Evolutionary conservation across 2,888 invertebrate genomes (phyloP).

Genomic region (Abscondita cerata): DNA sequence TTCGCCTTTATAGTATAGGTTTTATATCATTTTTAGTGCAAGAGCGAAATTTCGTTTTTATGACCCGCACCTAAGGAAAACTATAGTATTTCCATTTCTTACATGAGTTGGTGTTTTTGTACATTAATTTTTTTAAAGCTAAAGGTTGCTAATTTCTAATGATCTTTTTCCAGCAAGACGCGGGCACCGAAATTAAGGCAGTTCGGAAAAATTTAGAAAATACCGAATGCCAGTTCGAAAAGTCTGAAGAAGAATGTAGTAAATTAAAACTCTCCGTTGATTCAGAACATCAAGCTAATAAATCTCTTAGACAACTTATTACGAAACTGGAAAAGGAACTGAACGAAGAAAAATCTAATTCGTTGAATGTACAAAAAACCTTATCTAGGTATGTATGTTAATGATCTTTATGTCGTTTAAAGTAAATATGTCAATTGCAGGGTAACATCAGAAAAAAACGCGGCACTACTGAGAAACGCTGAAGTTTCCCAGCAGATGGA

Average conservation of each 20-base stretch:
- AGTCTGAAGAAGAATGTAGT: constrained; percentile 61
- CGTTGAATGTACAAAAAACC: constrained; percentile 57
- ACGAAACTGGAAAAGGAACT: constrained; percentile 62
- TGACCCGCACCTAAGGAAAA: no score
- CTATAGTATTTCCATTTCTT: no score
- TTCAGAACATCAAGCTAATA: constrained; percentile 63
- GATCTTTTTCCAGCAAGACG: constrained; percentile 46
- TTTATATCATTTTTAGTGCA: no score
- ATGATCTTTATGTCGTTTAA: background rate
- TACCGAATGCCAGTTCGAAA: constrained; percentile 59
- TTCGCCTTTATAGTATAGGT: no score
- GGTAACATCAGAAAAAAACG: constrained; percentile 78
- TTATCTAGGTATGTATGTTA: constrained; percentile 51
- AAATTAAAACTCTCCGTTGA: constrained; percentile 62
- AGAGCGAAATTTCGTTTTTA: no score
- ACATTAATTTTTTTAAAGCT: no score
- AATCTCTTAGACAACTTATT: constrained; percentile 61
- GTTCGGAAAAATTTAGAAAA: constrained; percentile 56
- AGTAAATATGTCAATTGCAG: constrained; percentile 52
- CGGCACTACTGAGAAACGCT: constrained; percentile 77
- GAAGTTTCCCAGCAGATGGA: constrained; percentile 84
- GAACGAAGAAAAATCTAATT: constrained; percentile 63
- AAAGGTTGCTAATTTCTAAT: background rate
- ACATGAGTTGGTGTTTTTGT: no score
- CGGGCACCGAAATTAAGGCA: constrained; percentile 54